These are phyloP conservation scores for Manacus vitellinus DNA, from an alignment of 2,113 vertebrate species.

Conservation along the genomic window DNA sequence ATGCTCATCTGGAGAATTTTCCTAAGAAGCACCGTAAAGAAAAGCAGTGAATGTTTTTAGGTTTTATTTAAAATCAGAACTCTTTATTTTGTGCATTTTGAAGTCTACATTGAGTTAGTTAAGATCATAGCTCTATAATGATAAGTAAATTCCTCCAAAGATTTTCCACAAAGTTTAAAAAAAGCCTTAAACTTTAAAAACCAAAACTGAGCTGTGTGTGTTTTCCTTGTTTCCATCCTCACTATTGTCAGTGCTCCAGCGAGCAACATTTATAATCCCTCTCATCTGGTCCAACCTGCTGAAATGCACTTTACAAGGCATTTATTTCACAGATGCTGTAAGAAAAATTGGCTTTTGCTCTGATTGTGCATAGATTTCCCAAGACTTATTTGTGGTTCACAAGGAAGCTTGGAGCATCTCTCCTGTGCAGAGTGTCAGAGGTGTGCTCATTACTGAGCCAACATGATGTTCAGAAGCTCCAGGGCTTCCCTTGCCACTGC, in stretches of 20 bases:
- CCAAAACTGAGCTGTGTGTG: not conserved
- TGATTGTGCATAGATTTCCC: not conserved
- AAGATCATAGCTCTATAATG: not conserved
- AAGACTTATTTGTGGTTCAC: not conserved
- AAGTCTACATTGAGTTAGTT: not conserved
- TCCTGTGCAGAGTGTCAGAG: not conserved
- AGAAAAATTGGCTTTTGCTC: not conserved
- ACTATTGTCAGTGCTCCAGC: not conserved
- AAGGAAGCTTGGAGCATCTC: not conserved
- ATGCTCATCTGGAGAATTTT: slow-evolving; percentile 2
- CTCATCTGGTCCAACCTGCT: not conserved
- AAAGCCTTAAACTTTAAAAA: not conserved
- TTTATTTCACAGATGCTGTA: not conserved
- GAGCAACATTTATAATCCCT: not conserved
- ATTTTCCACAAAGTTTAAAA: not conserved
- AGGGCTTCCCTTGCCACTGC: not conserved
- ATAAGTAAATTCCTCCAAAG: not conserved
- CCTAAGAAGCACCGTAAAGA: slow-evolving; percentile 4
- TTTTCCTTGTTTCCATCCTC: not conserved
- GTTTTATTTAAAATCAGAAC: not conserved
- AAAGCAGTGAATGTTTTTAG: not conserved
- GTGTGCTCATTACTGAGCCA: not conserved
- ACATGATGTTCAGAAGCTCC: not conserved
- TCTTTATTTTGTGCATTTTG: not conserved
- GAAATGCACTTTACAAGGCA: not conserved